Evolutionary conservation across 1,140 invertebrate species (phyloP).

Genomic region (Macrotrachela quadricornifera): DNA sequence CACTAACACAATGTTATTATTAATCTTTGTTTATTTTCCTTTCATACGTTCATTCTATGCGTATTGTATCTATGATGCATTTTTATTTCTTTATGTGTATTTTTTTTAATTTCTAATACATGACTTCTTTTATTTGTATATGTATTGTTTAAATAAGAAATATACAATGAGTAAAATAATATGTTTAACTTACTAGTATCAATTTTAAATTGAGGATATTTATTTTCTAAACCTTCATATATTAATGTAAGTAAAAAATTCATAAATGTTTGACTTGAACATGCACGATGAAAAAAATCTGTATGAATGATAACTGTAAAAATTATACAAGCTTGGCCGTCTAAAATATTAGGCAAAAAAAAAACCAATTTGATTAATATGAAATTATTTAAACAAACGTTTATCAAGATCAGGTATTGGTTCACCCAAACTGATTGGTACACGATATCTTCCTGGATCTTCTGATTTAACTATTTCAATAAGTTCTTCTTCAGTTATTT

Average conservation of each 20-base stretch:
- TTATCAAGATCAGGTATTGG: slow-evolving; percentile 54
- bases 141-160: no score
- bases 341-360: slow-evolving; percentile 19
- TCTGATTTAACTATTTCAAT: slow-evolving; percentile 46
- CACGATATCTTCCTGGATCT: slow-evolving; percentile 44
- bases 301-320: slow-evolving; percentile 56
- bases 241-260: slow-evolving; percentile 50
- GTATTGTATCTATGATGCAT: no score
- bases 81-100: no score
- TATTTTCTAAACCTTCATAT: slow-evolving; percentile 49
- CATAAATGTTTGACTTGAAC: slow-evolving; percentile 44
- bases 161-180: no score
- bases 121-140: no score
- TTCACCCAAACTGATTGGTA: slow-evolving; percentile 69
- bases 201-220: slow-evolving; percentile 31
- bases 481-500: slow-evolving; percentile 53
- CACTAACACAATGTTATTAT: no score
- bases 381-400: slow-evolving; percentile 26
- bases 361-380: background rate
- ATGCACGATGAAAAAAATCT: slow-evolving; percentile 39
- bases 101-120: no score
- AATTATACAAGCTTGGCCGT: slow-evolving; percentile 42
- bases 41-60: no score
- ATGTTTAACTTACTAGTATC: no score
- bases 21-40: no score